These are phyloP conservation scores for Ischnus inquisitorius DNA, from an alignment of 2,888 invertebrate species.

Conservation along the genomic window DNA sequence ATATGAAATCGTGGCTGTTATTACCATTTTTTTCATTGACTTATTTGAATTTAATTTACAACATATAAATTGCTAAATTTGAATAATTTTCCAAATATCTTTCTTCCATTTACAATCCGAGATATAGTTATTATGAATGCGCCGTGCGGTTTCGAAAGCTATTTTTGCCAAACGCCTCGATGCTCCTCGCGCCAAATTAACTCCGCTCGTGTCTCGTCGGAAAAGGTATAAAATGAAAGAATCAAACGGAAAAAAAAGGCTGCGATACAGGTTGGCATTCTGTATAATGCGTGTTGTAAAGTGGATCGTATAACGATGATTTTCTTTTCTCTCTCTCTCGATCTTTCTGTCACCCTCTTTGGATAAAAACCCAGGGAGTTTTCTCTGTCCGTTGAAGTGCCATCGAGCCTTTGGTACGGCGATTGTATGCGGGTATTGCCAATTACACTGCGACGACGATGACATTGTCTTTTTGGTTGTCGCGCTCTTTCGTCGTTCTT, in stretches of 20 bases:
- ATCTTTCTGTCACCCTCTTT: constrained; percentile 18
- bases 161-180: background rate
- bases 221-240: background rate
- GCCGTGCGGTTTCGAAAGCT: background rate
- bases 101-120: background rate
- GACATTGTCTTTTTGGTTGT: constrained; percentile 38
- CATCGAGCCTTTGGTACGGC: constrained; percentile 24
- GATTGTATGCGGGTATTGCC: constrained; percentile 18
- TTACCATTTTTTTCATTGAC: no score
- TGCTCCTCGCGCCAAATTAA: background rate
- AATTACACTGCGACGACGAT: constrained; percentile 33
- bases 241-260: background rate
- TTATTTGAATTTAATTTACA: no score
- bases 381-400: background rate
- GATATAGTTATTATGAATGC: background rate
- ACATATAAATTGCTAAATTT: no score
- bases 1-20: no score
- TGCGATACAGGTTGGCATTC: constrained; percentile 12
- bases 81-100: no score
- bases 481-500: background rate
- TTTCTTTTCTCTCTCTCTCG: constrained; percentile 22
- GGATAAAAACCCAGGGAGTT: background rate
- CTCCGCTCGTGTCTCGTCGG: background rate
- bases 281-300: constrained; percentile 10
- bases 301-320: constrained; percentile 28